A percentile compares a stretch with the other conserved stretches of the same genome.
Evolutionary conservation across 2,797 vertebrate species (phyloP).

Genomic region (Hypotaenidia okinawae): DNA sequence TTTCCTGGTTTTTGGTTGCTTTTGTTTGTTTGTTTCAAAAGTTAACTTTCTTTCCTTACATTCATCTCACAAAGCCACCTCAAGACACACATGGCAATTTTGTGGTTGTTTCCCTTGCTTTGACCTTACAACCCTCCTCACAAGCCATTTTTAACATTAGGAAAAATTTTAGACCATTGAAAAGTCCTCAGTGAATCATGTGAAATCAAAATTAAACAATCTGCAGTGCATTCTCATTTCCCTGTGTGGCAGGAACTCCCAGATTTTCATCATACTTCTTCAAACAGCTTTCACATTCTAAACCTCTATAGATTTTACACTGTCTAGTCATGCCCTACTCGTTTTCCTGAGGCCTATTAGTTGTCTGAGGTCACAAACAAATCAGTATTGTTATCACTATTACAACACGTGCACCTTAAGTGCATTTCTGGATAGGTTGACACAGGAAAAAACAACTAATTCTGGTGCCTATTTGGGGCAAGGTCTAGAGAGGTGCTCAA

Average conservation of each 20-base stretch:
- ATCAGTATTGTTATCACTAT: background rate
- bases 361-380: constrained; percentile 23
- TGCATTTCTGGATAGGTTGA: background rate
- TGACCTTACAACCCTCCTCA: background rate
- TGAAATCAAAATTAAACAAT: background rate
- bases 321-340: constrained; percentile 19
- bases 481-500: background rate
- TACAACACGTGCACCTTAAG: background rate
- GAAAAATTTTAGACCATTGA: background rate
- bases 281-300: background rate
- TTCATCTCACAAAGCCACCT: background rate
- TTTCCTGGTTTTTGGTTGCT: background rate
- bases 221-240: background rate
- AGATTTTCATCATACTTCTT: background rate
- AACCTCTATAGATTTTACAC: background rate
- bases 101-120: background rate
- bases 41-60: background rate
- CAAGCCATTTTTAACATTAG: background rate
- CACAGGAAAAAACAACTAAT: background rate
- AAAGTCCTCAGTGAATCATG: background rate
- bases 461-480: background rate
- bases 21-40: background rate
- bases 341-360: constrained; percentile 28
- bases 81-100: background rate
- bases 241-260: background rate